Conservation (phyloP, 2,888 invertebrate genomes). For the Stenurella melanura region DNA sequence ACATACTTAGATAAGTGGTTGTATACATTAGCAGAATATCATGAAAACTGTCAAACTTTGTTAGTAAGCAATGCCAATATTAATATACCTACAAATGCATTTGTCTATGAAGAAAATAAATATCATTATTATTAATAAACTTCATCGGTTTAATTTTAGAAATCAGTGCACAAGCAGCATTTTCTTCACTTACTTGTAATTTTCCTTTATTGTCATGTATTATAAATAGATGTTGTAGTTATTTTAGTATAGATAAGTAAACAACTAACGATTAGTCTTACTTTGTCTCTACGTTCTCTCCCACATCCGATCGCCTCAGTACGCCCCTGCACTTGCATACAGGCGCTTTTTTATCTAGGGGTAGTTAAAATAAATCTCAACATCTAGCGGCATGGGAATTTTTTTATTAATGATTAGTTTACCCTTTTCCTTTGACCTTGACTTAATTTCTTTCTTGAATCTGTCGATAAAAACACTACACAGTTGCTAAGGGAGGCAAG, state of each 20-base stretch:
- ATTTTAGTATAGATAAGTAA: neutral
- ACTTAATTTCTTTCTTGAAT: constrained; percentile 52
- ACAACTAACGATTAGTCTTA: neutral
- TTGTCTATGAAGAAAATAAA: too few relatives aligned
- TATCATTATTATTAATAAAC: too few relatives aligned
- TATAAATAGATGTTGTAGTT: too few relatives aligned
- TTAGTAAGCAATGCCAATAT: too few relatives aligned
- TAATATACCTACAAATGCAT: too few relatives aligned
- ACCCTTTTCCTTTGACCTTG: constrained; percentile 50
- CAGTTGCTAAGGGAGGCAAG: constrained; percentile 47
- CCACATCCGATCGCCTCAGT: neutral
- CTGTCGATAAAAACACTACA: constrained; percentile 50
- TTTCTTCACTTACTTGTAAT: too few relatives aligned
- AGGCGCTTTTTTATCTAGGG: constrained; percentile 13
- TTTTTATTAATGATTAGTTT: constrained; percentile 44
- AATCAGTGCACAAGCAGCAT: too few relatives aligned
- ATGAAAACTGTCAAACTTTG: too few relatives aligned
- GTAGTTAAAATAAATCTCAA: constrained; percentile 30
- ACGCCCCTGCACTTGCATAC: constrained; percentile 2
- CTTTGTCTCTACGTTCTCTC: neutral
- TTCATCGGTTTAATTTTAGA: too few relatives aligned
- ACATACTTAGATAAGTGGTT: too few relatives aligned
- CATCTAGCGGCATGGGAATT: constrained; percentile 41
- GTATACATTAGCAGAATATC: too few relatives aligned
- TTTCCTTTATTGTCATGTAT: too few relatives aligned